Percentiles rank a stretch among this genome's conserved stretches.
phyloP scores from a whole-genome alignment of 2,888 invertebrate species.

The Dicranocentrus wangi region DNA sequence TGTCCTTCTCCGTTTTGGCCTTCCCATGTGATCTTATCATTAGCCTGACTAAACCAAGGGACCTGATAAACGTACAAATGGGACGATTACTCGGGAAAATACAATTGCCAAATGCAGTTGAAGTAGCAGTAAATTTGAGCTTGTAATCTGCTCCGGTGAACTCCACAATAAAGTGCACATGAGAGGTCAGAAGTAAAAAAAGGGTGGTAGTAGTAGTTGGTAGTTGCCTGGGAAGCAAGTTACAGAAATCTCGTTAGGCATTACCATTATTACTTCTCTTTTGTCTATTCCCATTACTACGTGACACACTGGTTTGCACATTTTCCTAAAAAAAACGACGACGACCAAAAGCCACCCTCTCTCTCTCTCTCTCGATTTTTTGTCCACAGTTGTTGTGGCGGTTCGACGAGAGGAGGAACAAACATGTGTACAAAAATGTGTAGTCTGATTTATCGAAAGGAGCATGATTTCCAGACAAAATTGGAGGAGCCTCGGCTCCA shows the following conservation, averaged over 20 bases:
- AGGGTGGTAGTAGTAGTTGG: not conserved
- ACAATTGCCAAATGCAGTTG: slow-evolving; percentile 36
- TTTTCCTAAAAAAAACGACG: too few relatives aligned
- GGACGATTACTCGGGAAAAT: slow-evolving; percentile 24
- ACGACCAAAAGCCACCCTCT: too few relatives aligned
- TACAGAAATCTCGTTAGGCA: not conserved
- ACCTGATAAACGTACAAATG: slow-evolving; percentile 40
- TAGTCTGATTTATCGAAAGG: slow-evolving; percentile 17
- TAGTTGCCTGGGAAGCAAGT: not conserved
- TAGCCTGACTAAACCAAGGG: slow-evolving; percentile 27
- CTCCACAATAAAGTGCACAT: slow-evolving; percentile 31
- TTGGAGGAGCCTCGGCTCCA: not conserved
- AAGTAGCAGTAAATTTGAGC: slow-evolving; percentile 36
- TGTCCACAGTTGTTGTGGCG: not conserved
- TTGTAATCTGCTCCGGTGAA: slow-evolving; percentile 26
- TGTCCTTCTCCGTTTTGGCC: slow-evolving; percentile 10
- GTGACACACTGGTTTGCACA: not conserved
- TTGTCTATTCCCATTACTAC: slow-evolving; percentile 12
- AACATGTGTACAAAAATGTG: slow-evolving; percentile 20
- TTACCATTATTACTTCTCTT: slow-evolving; percentile 9
- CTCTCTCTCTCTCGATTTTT: not conserved
- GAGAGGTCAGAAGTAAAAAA: slow-evolving; percentile 21
- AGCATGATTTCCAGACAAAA: slow-evolving; percentile 21
- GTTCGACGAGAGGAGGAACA: not conserved
- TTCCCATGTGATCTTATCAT: slow-evolving; percentile 21